A percentile compares a stretch with the other conserved stretches of the same genome.
These are phyloP conservation scores for Ashinkailepas kermadecensis DNA, from an alignment of 2,888 invertebrate species.

Conservation along the genomic window DNA sequence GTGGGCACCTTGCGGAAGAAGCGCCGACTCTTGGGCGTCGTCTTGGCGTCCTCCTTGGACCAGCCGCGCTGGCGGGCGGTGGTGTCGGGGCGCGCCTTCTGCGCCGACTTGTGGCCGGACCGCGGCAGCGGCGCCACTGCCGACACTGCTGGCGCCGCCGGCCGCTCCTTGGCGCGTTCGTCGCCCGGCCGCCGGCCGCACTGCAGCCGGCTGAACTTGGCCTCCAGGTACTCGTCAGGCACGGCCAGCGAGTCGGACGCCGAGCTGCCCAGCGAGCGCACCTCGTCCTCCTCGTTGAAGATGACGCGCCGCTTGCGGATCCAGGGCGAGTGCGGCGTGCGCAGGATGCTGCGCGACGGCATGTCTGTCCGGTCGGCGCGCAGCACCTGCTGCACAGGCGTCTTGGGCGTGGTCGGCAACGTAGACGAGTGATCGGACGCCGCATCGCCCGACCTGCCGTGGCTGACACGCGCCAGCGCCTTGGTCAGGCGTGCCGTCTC, in stretches of 20 bases:
- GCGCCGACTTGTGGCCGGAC: neutral
- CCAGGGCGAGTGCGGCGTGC: constrained; percentile 18
- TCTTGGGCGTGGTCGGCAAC: constrained; percentile 7
- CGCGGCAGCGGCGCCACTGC: constrained; percentile 7
- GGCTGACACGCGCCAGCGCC: neutral
- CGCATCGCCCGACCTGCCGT: neutral
- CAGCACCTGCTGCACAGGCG: constrained; percentile 7
- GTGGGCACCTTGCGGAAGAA: neutral
- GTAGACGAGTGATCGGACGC: neutral
- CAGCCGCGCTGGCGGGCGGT: neutral
- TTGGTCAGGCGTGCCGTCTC: neutral
- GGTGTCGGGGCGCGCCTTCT: neutral
- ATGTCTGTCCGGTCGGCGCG: neutral
- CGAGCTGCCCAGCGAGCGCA: constrained; percentile 9
- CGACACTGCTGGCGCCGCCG: neutral
- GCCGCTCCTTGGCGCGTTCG: neutral
- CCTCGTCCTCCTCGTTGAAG: constrained; percentile 20
- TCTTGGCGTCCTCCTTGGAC: neutral
- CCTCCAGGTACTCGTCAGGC: neutral
- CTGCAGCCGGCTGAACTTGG: neutral
- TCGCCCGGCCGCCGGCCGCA: neutral
- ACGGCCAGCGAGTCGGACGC: neutral
- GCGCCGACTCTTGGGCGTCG: neutral
- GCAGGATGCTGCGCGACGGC: constrained; percentile 15
- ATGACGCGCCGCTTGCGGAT: neutral